Base-by-base conservation (phyloP, 2,113 vertebrate genomes). In the Periophthalmus modestus region DNA sequence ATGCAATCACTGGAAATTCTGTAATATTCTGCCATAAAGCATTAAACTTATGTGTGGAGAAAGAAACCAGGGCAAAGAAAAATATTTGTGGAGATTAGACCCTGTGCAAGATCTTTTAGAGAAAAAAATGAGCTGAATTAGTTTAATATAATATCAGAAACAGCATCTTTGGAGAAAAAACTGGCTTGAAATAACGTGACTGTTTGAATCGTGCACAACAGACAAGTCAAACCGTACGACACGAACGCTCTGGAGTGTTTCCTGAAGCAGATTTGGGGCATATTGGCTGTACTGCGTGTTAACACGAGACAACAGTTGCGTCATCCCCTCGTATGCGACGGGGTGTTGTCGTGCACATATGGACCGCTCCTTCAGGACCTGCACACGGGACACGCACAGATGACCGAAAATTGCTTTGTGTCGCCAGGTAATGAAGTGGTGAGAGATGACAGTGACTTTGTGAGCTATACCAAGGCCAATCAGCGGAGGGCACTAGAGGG, bases 381-480 rank as follows among this genome's bases (percentile, higher is more conserved):
- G 68, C 80, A 81, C 78, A 87, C 73, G 79, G 74, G 82, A 82
- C 85, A 75, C 72, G 74, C 74, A 68, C 66, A 82, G 79, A 78
- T 1, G 70, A 79, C 77, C 78, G 79, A 87, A 65, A 91, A 92
- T 92, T 88, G 86, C 87, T 91, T 90, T 88, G 87, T 88, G 90
- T 86, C 85, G 86, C 77, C 78, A 83, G 88, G 86, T 88, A 89
- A 90, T 90, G 85, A 90, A 92, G 83, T 88, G 79, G 84, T 90
- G 85, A 92, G 82, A 84, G 88, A 92, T 89, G 87, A 90, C 85
- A 86, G 82, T 84, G 88, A 88, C 88, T 86, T 89, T 88, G 83
- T 69, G 48, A 88, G 86, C 74, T 69, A n/a, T 55, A 89, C 86
- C 85, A 87, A 89, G 89, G 90, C 89, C 89, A 89, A 89, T 89